A percentile compares a stretch with the other conserved stretches of the same genome.
Conservation (phyloP, 2,113 vertebrate genomes). For the Kryptolebias marmoratus region DNA sequence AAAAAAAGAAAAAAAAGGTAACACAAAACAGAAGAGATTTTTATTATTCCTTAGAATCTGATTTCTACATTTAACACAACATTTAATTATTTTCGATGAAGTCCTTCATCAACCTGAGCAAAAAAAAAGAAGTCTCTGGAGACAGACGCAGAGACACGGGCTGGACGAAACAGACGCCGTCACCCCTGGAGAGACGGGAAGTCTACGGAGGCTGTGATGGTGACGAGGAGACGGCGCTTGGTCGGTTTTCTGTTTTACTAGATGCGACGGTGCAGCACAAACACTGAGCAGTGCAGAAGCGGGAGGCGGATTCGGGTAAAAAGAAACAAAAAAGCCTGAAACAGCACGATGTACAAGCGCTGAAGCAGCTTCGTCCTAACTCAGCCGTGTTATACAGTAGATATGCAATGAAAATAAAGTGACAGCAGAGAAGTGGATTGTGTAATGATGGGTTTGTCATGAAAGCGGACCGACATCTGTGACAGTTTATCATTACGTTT, state of each 20-base stretch:
- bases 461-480: neutral
- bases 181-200: neutral
- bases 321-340: neutral
- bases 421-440: neutral
- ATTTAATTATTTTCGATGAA: neutral
- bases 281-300: neutral
- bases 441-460: slow-evolving; percentile 1
- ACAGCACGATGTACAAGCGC: neutral
- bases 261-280: neutral
- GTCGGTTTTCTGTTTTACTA: neutral
- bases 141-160: slow-evolving; percentile 23
- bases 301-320: neutral
- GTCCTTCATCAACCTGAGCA: slow-evolving; percentile 37
- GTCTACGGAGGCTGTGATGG: no score
- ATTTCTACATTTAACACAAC: slow-evolving; percentile 43
- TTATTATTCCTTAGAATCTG: neutral
- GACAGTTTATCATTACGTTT: neutral
- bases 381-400: neutral
- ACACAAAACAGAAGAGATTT: slow-evolving; percentile 20
- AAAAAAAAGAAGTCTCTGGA: neutral
- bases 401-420: slow-evolving; percentile 11
- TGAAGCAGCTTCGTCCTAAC: neutral
- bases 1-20: slow-evolving; percentile 11
- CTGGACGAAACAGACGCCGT: neutral
- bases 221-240: neutral